Evolutionary conservation across 1,140 invertebrate genomes (phyloP), one percentile per base, ranked within the genome.

Genomic region (Drosophila paulistorum): DNA sequence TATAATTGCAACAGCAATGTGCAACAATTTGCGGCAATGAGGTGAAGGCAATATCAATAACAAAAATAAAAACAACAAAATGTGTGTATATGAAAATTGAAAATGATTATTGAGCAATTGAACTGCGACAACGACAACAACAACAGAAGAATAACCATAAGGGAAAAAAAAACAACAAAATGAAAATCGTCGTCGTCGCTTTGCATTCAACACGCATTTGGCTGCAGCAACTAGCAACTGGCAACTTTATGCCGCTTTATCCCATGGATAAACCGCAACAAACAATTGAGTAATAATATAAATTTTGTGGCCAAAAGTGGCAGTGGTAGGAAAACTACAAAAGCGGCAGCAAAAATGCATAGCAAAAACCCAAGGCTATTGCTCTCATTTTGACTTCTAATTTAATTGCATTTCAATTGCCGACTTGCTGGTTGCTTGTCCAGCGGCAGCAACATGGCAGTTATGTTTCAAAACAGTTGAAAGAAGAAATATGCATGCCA

Each of bases 231-330:
- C 45, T 20, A 58, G 33, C 65, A 68, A 20, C 2, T 57, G 55
- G 51, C 59, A 55, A 74, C 64, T 83, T 65, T 64, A 41, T 59
- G 76, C 73, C 61, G 70, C 84, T 84, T 84, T 81, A 84, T 84
- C 45, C 81, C 81, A 80, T 85, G 73, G 63, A 68, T 51, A 51
- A 48, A 81, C 62, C 71, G 63, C 79, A 86, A 70, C 76, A 87
- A 87, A 86, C 79, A 86, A 87, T 83, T 82, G 79, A 79, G 79
- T 86, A 86, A 86, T 86, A 83, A 83, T 87, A 86, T 86, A 87
- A 86, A 86, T 86, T 87, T 83, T 76, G 76, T 76, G 83, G 69
- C 72, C 75, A 74, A 79, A 71, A 78, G 64, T 65, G 64, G 68
- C 68, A 74, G 68, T 57, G 68, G 65, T 77, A 75, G 26, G 71